Conservation (phyloP, 2,797 vertebrate species). For the Anguilla marmorata region DNA sequence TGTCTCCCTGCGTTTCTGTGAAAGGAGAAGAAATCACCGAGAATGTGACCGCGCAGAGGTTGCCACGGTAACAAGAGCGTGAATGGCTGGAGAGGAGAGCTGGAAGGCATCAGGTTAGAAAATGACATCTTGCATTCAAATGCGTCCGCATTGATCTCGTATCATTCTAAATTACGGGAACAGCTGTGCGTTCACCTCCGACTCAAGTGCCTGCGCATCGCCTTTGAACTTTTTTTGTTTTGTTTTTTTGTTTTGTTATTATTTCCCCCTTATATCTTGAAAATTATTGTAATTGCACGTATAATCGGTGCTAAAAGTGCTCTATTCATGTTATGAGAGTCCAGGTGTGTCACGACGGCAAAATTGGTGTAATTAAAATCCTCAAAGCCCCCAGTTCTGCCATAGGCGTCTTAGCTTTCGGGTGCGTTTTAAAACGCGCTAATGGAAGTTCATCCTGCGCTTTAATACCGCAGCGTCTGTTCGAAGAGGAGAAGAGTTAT, state of each 20-base stretch:
- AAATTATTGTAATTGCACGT: background rate
- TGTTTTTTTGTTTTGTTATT: background rate
- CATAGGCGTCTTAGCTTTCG: background rate
- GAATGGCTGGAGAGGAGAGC: slow-evolving; percentile 62
- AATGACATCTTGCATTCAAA: slow-evolving; percentile 57
- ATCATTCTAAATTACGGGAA: slow-evolving; percentile 53
- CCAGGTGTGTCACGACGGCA: background rate
- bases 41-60: slow-evolving; percentile 46
- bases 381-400: background rate
- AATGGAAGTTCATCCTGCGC: background rate
- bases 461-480: background rate
- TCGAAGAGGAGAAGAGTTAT: background rate
- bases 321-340: background rate
- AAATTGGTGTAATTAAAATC: background rate
- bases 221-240: background rate
- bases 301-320: background rate
- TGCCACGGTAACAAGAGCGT: slow-evolving; percentile 58
- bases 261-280: background rate
- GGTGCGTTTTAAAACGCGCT: background rate
- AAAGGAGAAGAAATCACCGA: slow-evolving; percentile 56
- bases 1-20: slow-evolving; percentile 54
- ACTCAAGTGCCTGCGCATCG: background rate
- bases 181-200: background rate
- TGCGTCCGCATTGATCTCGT: slow-evolving; percentile 62
- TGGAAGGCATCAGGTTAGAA: slow-evolving; percentile 62